A percentile compares a stretch with the other conserved stretches of the same genome.
Conservation (phyloP, 1,140 invertebrate genomes). For the Bombus huntii region DNA sequence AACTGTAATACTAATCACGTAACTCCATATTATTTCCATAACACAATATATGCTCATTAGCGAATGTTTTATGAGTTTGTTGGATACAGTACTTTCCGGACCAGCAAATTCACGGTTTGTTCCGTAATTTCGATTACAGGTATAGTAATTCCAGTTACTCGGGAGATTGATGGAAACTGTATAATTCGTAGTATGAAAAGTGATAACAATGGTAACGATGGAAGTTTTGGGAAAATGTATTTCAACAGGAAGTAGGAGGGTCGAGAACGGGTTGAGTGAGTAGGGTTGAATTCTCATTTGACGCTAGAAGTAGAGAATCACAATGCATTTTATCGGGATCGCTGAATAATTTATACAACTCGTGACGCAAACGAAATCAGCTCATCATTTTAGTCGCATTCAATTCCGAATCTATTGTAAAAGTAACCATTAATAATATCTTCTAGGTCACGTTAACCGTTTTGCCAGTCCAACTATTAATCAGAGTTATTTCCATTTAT, state of each 20-base stretch:
- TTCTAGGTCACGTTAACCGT: slow-evolving; percentile 55
- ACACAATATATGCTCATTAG: too few relatives aligned
- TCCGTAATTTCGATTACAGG: neutral
- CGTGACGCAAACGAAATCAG: slow-evolving; percentile 39
- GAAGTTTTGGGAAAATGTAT: slow-evolving; percentile 5
- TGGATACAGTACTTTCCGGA: too few relatives aligned
- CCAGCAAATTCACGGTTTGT: neutral
- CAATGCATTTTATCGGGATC: slow-evolving; percentile 42
- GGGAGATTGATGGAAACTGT: slow-evolving; percentile 12
- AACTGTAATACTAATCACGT: neutral
- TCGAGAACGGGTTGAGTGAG: neutral
- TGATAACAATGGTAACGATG: neutral
- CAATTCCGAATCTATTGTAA: slow-evolving; percentile 51
- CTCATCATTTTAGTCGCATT: slow-evolving; percentile 46
- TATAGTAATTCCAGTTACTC: neutral
- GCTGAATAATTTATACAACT: slow-evolving; percentile 46
- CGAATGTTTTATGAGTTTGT: neutral
- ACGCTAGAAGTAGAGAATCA: neutral
- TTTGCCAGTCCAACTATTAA: slow-evolving; percentile 45
- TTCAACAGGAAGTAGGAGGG: neutral
- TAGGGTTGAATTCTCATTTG: slow-evolving; percentile 2
- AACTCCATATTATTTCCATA: neutral
- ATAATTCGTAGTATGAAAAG: neutral
- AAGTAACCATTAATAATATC: slow-evolving; percentile 55
- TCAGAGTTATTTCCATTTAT: slow-evolving; percentile 60